Evolutionary conservation across 2,797 vertebrate species (phyloP).

Genomic region (Enteromius argenteus): DNA sequence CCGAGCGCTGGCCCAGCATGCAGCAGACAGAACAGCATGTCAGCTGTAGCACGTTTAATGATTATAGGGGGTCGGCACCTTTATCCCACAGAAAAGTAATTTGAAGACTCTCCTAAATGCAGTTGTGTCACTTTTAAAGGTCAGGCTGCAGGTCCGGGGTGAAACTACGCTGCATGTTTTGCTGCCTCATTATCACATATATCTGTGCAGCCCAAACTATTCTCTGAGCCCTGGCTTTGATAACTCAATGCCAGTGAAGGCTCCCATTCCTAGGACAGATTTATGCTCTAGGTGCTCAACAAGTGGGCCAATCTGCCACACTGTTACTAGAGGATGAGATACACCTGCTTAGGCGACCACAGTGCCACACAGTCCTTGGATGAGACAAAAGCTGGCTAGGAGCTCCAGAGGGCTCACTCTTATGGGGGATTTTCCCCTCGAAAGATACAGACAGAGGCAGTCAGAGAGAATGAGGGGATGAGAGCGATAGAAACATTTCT

Average conservation of each 20-base stretch:
- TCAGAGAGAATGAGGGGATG: neutral
- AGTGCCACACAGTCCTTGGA: conserved; percentile 36
- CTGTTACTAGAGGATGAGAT: conserved; percentile 52
- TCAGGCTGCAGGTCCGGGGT: conserved; percentile 56
- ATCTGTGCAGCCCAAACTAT: conserved; percentile 32
- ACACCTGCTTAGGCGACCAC: conserved; percentile 54
- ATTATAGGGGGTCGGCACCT: conserved; percentile 68
- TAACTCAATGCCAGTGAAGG: conserved; percentile 46
- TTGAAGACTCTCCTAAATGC: conserved; percentile 63
- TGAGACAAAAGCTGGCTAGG: conserved; percentile 54
- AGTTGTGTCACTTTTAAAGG: conserved; percentile 53
- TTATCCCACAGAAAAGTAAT: conserved; percentile 66
- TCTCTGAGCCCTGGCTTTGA: conserved; percentile 49
- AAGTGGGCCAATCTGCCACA: conserved; percentile 45
- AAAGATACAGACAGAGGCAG: conserved; percentile 24
- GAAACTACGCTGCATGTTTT: conserved; percentile 52
- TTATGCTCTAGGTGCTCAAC: conserved; percentile 59
- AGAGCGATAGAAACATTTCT: conserved; percentile 15
- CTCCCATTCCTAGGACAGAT: conserved; percentile 43
- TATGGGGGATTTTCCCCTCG: conserved; percentile 50
- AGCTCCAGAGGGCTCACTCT: conserved; percentile 34
- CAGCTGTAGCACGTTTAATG: conserved; percentile 67
- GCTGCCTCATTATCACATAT: conserved; percentile 55
- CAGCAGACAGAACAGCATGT: conserved; percentile 54
- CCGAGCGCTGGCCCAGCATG: conserved; percentile 62